Percentiles rank a stretch among this genome's conserved stretches.
phyloP scores from a whole-genome alignment of 2,797 vertebrate genomes.

The Momotus momota region DNA sequence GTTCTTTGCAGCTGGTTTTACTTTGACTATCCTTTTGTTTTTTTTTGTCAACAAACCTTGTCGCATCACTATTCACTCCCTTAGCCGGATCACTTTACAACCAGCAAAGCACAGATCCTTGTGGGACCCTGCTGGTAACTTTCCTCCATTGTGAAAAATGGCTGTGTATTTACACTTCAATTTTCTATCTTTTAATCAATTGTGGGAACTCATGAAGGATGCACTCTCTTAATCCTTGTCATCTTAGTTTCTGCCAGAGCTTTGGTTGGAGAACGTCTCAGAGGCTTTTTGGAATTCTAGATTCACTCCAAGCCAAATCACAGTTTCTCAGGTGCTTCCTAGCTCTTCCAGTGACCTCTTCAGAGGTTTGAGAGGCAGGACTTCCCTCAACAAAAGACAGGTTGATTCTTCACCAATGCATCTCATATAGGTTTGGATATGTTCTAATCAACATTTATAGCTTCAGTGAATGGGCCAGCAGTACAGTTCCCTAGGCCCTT shows the following conservation, averaged over 20 bases:
- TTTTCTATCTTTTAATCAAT: background rate
- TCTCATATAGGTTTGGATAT: background rate
- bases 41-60: background rate
- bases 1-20: conserved; percentile 11
- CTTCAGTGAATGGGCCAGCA: background rate
- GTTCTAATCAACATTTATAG: background rate
- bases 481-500: background rate
- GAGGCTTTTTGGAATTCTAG: background rate
- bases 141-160: conserved; percentile 22
- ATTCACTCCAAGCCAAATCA: background rate
- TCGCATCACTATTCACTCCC: background rate
- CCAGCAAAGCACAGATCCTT: background rate
- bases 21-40: background rate
- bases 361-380: background rate
- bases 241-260: background rate
- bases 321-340: background rate
- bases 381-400: background rate
- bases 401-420: background rate
- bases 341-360: background rate
- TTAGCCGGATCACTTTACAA: background rate
- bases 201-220: background rate
- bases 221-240: background rate
- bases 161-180: background rate
- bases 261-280: background rate
- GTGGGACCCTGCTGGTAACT: background rate